Percentiles rank a stretch among this genome's conserved stretches.
Evolutionary conservation across 2,888 invertebrate species (phyloP).

Genomic region (Noctua fimbriata): DNA sequence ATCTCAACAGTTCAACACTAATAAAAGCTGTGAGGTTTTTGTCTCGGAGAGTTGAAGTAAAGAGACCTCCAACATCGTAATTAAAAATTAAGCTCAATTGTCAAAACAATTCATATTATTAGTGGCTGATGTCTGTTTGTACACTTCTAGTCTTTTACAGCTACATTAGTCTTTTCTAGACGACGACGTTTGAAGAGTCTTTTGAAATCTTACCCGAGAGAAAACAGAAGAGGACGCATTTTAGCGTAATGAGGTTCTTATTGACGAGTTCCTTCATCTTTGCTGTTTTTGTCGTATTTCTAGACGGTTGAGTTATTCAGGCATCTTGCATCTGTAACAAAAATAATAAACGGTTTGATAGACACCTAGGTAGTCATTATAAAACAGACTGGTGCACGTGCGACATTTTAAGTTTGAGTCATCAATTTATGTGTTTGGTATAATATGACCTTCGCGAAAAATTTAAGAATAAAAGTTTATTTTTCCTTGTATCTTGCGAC

Average conservation of each 20-base stretch:
- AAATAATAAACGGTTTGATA: slow-evolving; percentile 23
- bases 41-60: not conserved
- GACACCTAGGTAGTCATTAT: no score
- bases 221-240: slow-evolving; percentile 95
- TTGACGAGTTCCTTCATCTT: slow-evolving; percentile 90
- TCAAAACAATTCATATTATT: not conserved
- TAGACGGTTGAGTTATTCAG: slow-evolving; percentile 44
- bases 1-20: slow-evolving; percentile 7
- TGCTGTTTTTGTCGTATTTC: slow-evolving; percentile 54
- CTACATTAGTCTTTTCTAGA: not conserved
- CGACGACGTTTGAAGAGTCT: slow-evolving; percentile 6
- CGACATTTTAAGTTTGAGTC: not conserved
- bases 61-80: not conserved
- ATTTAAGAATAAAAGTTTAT: not conserved
- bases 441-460: not conserved
- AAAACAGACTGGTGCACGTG: not conserved
- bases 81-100: slow-evolving; percentile 5
- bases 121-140: not conserved
- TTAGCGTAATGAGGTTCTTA: slow-evolving; percentile 93
- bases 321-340: slow-evolving; percentile 80
- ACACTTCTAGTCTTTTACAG: not conserved
- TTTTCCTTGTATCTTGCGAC: slow-evolving; percentile 7
- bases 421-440: not conserved
- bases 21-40: slow-evolving; percentile 32
- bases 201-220: slow-evolving; percentile 92